These are phyloP conservation scores for Ophion slaviceki DNA, from an alignment of 2,888 invertebrate genomes.

Conservation along the genomic window DNA sequence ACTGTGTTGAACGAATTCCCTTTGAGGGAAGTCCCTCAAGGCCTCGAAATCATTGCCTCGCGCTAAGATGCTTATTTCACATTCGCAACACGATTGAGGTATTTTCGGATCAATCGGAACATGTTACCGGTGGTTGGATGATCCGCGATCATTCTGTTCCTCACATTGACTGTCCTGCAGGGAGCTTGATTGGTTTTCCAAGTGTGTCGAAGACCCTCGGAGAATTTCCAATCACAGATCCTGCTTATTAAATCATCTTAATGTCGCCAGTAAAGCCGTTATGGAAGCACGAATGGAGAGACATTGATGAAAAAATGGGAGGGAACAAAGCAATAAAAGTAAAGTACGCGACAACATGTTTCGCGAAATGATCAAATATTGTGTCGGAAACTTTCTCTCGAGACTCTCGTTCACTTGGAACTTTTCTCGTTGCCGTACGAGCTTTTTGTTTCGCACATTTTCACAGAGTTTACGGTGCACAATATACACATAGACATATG, in stretches of 20 bases:
- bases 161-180: too few species aligned
- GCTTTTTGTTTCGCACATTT: constrained; percentile 52
- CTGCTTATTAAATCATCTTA: neutral
- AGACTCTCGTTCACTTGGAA: constrained; percentile 39
- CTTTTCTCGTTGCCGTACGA: constrained; percentile 42
- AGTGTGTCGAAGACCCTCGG: too few species aligned
- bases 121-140: too few species aligned
- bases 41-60: neutral
- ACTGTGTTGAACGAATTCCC: constrained; percentile 41
- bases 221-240: neutral
- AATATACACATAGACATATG: neutral
- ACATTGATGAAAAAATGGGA: constrained; percentile 2
- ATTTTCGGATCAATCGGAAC: constrained; percentile 42
- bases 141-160: too few species aligned
- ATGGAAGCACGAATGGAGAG: neutral
- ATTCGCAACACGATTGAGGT: constrained; percentile 20
- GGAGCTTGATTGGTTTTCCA: too few species aligned
- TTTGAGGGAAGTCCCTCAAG: constrained; percentile 17
- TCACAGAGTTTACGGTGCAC: constrained; percentile 25
- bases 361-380: constrained; percentile 50
- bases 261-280: neutral
- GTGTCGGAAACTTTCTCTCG: constrained; percentile 38
- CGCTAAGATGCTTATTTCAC: neutral
- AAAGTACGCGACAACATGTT: constrained; percentile 22
- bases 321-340: constrained; percentile 31